A percentile compares a stretch with the other conserved stretches of the same genome.
These are phyloP conservation scores for Oligia strigilis DNA, from an alignment of 2,888 invertebrate genomes.

Conservation along the genomic window DNA sequence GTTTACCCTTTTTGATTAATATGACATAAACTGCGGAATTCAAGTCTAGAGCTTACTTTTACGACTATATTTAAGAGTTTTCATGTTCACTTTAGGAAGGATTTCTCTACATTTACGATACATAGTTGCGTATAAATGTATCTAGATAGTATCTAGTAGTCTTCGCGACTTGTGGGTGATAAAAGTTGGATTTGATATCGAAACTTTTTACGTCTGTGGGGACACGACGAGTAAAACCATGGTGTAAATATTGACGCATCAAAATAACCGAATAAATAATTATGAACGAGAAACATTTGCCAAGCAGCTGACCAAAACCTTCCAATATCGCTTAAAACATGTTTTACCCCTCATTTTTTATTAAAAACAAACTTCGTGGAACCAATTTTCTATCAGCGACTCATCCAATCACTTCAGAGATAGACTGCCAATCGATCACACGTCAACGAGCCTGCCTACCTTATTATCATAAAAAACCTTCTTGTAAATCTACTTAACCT, in stretches of 20 bases:
- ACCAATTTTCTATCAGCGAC: conserved; percentile 38
- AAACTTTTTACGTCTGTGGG: not conserved
- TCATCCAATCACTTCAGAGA: conserved; percentile 50
- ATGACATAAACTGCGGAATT: conserved; percentile 27
- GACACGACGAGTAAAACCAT: not conserved
- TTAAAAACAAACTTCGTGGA: conserved; percentile 26
- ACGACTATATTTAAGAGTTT: conserved; percentile 26
- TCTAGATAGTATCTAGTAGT: not conserved
- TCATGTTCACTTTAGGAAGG: conserved; percentile 6
- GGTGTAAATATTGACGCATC: not conserved
- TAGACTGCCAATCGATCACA: conserved; percentile 59
- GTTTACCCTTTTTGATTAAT: conserved; percentile 48
- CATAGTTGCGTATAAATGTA: conserved; percentile 20
- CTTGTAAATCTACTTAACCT: conserved; percentile 62
- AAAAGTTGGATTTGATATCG: conserved; percentile 19
- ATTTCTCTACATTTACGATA: conserved; percentile 6
- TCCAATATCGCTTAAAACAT: conserved; percentile 7
- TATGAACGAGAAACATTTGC: not conserved
- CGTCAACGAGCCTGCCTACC: conserved; percentile 50
- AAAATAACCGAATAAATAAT: not conserved
- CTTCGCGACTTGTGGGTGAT: conserved; percentile 10
- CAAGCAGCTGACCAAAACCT: not conserved
- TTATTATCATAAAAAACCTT: conserved; percentile 66
- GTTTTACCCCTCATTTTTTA: not conserved
- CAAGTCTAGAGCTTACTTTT: conserved; percentile 39